Base-by-base conservation (phyloP, 2,797 vertebrate genomes). In the Kryptolebias ocellatus region DNA sequence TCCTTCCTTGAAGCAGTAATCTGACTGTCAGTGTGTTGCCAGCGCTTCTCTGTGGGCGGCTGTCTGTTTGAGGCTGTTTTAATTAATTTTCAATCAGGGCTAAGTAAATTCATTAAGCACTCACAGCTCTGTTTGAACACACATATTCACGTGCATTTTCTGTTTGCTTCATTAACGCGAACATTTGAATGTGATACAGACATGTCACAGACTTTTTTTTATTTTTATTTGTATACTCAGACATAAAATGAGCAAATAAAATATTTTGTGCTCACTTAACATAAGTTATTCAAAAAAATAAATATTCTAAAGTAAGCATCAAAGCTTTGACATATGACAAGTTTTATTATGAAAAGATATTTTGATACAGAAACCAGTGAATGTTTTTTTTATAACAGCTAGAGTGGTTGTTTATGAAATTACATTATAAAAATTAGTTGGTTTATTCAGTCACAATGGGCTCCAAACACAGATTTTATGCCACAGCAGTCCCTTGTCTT, bases 61-160 rank as follows among this genome's bases (percentile, higher is more conserved):
- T 79, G 85, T 83, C 87, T 89, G 85, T 90, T 85, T 88, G 86
- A 89, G 84, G 81, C 79, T 34, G 71, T 75, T 95, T 96, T 96
- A 93, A 82, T 92, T 91, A 95, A 95, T 94, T 93, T 92, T 90
- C 84, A 90, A 92, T 92, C 92, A 89, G 88, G 91, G 88, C 93
- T 93, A 92, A 76, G 85, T 95, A 95, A 96, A 95, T 95, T 89
- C 84, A 89, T 91, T 89, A 89, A 87, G 82, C 83, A 84, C 83
- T 89, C 86, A 76, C 80, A 44, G 88, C 82, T 89, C 76, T 90
- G 83, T 92, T 90, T 90, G 88, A 90, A 88, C 70, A 84, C 81
- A 44, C 44, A n/a, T 65, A 60, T 14, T 29, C 57, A 59, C 59
- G 53, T 10, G 34, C 55, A 50, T 27, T 64, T 65, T 56, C 15